These are phyloP conservation scores for Leucophora obtusa DNA, from an alignment of 2,888 invertebrate species.

Conservation along the genomic window DNA sequence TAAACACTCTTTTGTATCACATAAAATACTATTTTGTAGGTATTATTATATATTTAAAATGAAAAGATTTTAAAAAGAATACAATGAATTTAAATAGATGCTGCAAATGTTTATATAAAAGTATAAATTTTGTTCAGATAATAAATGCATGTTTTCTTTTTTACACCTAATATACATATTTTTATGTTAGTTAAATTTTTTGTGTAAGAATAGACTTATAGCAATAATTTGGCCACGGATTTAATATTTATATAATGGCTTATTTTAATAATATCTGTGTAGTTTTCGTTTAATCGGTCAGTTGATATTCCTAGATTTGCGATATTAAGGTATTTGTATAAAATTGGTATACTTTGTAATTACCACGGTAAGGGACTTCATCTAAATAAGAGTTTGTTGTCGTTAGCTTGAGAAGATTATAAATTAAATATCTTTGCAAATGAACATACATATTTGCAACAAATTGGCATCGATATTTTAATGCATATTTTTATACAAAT, in stretches of 20 bases:
- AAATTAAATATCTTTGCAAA: no score
- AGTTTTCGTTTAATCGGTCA: no score
- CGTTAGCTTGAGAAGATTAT: no score
- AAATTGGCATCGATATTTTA: no score
- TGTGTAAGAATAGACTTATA: slow-evolving; percentile 42
- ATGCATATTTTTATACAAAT: no score
- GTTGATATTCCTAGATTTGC: no score
- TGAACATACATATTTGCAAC: no score
- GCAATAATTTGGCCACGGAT: slow-evolving; percentile 61
- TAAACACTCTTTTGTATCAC: slow-evolving; percentile 54
- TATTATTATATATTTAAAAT: background rate
- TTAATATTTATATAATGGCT: slow-evolving; percentile 47
- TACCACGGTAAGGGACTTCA: no score
- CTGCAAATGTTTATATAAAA: background rate
- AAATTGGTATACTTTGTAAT: no score
- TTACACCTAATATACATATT: slow-evolving; percentile 8
- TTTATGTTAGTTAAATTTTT: slow-evolving; percentile 7
- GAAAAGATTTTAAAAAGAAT: background rate
- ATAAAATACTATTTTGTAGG: slow-evolving; percentile 55
- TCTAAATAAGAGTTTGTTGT: no score
- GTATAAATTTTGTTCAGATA: slow-evolving; percentile 11
- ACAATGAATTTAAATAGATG: background rate
- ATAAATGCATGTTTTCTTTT: slow-evolving; percentile 26
- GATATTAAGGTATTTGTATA: no score
- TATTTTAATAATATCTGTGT: background rate